Base-by-base conservation (phyloP, 2,113 vertebrate species). In the Symphodus melops region DNA sequence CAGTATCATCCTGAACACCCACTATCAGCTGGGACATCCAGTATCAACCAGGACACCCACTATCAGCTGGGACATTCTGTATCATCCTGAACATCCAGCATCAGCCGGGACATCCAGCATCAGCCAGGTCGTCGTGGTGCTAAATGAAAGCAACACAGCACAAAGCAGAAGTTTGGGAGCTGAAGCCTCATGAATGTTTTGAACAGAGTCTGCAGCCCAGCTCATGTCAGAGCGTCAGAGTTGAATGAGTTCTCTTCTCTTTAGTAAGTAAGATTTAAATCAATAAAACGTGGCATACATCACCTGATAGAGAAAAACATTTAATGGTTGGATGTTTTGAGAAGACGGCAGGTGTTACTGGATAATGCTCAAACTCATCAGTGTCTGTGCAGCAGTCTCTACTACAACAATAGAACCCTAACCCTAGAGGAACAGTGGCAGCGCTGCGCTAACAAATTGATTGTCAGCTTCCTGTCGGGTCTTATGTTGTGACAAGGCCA, bases 41-140 rank as follows among this genome's bases (percentile, higher is more conserved):
- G n/a, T 25, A 87, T 90, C 80, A 81, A 83, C 75, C 79, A 75
- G 68, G 72, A 87, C 79, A 73, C n/a, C n/a, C n/a, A n/a, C n/a
- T 25, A 25, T 25, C 2, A 25, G 25, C 25, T 4, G 25, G 25
- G 25, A 25, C 25, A 25, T 25, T 4, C 25, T 4, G 25, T 25
- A 25, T 25, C 25, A 25, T 2, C 25, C 25, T 2, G 25, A 4
- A 25, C 25, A 25, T 25, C 25, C 25, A 2, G 25, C 2, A 25
- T 25, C 4, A 25, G 25, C 25, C 25, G 2, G 25, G 25, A 25
- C 25, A 25, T 25, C 25, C 25, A 2, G 25, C 2, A 25, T 25
- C 4, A 2, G 25, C 25, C 25, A 4, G 25, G 25, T 2, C 2
- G 4, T 25, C 25, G n/a, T n/a, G n/a, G n/a, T n/a, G n/a, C n/a